Evolutionary conservation across 2,888 invertebrate species (phyloP).

Genomic region (Harpalus rufipes): DNA sequence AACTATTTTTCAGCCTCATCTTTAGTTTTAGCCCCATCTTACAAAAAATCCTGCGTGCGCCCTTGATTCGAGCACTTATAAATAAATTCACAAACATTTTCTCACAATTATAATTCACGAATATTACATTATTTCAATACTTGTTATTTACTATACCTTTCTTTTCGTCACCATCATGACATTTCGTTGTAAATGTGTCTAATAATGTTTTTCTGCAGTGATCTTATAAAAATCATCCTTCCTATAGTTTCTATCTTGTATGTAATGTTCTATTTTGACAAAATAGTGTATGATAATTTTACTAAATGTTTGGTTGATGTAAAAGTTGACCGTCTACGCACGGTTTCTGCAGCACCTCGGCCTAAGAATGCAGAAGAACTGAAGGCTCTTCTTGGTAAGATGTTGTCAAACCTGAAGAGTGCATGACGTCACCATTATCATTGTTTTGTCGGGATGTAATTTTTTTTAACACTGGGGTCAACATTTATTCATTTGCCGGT

Average conservation of each 20-base stretch:
- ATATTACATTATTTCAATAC: neutral
- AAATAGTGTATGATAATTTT: neutral
- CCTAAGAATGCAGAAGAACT: constrained; percentile 48
- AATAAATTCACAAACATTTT: neutral
- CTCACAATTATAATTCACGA: neutral
- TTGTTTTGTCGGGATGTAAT: neutral
- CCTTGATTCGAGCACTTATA: neutral
- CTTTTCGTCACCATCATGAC: too few species aligned
- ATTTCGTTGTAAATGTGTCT: neutral
- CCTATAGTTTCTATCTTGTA: neutral
- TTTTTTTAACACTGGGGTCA: neutral
- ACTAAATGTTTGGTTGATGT: constrained; percentile 15
- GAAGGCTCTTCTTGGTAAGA: constrained; percentile 56
- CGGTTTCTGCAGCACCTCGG: constrained; percentile 33
- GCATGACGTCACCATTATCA: constrained; percentile 17
- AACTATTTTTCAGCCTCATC: too few species aligned
- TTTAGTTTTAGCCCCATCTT: too few species aligned
- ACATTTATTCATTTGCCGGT: neutral
- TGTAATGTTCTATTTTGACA: constrained; percentile 6
- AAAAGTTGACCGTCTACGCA: constrained; percentile 58
- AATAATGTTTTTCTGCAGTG: neutral
- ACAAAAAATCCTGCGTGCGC: too few species aligned
- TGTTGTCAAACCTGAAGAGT: constrained; percentile 18
- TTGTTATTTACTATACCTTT: neutral
- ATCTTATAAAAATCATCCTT: neutral